Conservation (phyloP, 2,888 invertebrate genomes). For the Drosophila borealis region DNA sequence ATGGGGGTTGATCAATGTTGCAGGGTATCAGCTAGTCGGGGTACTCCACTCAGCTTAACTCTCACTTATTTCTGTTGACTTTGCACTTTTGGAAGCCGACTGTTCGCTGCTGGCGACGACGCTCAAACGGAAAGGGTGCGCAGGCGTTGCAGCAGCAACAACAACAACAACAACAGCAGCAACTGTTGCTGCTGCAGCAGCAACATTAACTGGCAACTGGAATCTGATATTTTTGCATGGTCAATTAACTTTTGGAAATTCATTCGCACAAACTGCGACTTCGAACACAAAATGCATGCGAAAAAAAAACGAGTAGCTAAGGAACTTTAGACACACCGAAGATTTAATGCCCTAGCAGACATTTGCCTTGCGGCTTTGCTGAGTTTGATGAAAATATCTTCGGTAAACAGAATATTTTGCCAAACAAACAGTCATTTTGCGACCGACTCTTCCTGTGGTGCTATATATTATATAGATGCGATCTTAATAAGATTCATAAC, state of each 20-base stretch:
- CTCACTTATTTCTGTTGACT: slow-evolving; percentile 40
- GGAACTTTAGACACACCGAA: no score
- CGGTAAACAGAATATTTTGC: no score
- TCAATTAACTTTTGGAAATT: slow-evolving; percentile 71
- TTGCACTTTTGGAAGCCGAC: slow-evolving; percentile 46
- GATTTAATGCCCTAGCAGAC: no score
- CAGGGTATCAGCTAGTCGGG: neutral
- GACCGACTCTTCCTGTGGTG: no score
- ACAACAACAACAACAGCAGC: slow-evolving; percentile 10
- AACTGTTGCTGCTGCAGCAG: slow-evolving; percentile 20
- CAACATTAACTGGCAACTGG: slow-evolving; percentile 38
- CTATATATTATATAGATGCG: no score
- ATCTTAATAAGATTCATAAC: no score
- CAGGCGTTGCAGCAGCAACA: slow-evolving; percentile 29
- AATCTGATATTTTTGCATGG: slow-evolving; percentile 77
- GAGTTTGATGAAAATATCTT: no score
- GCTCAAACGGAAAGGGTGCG: slow-evolving; percentile 39
- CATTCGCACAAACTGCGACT: slow-evolving; percentile 51
- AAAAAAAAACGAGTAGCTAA: slow-evolving; percentile 41
- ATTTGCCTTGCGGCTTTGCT: no score
- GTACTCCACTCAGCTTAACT: neutral
- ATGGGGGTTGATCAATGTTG: neutral
- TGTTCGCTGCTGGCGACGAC: slow-evolving; percentile 17
- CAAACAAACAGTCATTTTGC: no score
- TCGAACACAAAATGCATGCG: slow-evolving; percentile 61